Evolutionary conservation across 2,888 invertebrate genomes (phyloP).

Genomic region (Watsonalla binaria): DNA sequence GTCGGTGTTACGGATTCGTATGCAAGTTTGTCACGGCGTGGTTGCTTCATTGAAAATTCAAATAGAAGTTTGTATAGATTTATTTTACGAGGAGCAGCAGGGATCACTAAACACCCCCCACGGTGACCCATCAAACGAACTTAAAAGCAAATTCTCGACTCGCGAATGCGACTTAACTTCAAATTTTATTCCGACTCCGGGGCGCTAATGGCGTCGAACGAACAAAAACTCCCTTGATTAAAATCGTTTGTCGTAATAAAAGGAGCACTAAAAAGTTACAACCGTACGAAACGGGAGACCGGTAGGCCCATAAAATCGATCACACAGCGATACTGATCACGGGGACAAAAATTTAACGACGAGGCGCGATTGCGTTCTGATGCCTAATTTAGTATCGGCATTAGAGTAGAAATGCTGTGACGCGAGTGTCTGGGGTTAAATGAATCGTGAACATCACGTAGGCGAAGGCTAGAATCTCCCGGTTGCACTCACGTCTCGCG

Average conservation of each 20-base stretch:
- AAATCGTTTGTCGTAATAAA: conserved; percentile 79
- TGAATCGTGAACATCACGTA: conserved; percentile 59
- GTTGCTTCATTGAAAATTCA: conserved; percentile 18
- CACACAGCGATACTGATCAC: conserved; percentile 66
- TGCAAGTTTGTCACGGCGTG: too few relatives aligned
- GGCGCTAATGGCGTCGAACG: conserved; percentile 66
- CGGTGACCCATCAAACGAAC: conserved; percentile 61
- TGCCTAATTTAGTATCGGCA: conserved; percentile 56
- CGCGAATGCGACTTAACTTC: conserved; percentile 62
- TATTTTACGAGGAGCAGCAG: conserved; percentile 21
- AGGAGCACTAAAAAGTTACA: conserved; percentile 75
- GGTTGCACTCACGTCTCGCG: conserved; percentile 11
- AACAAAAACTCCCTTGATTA: conserved; percentile 78
- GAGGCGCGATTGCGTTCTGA: conserved; percentile 45
- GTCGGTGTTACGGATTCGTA: too few relatives aligned
- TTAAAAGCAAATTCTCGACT: conserved; percentile 67
- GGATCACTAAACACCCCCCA: conserved; percentile 26
- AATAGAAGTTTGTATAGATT: conserved; percentile 24
- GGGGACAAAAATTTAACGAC: conserved; percentile 68
- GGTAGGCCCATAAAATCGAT: conserved; percentile 75
- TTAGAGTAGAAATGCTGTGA: conserved; percentile 47
- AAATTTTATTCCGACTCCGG: conserved; percentile 65
- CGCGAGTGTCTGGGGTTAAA: conserved; percentile 45
- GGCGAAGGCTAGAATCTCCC: conserved; percentile 20
- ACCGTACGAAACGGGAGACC: conserved; percentile 62